Conservation (phyloP, 2,797 vertebrate genomes). For the Mus spretus region DNA sequence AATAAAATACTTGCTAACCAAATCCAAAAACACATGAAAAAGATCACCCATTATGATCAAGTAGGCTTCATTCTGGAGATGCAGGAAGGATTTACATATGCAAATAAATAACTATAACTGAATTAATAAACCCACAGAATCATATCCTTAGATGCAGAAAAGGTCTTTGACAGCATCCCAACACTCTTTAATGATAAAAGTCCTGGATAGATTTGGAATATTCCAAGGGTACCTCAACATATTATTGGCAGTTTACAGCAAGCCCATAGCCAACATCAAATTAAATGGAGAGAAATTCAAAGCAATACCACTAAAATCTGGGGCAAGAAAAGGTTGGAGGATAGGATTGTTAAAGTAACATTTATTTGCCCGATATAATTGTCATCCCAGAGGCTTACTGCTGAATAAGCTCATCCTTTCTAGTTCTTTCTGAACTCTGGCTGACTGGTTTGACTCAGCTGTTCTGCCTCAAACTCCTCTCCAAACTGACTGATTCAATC, state of each 20-base stretch:
- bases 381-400: no score
- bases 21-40: neutral
- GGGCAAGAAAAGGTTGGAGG: neutral
- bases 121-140: neutral
- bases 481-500: no score
- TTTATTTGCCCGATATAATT: no score
- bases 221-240: neutral
- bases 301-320: neutral
- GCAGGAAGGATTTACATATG: neutral
- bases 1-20: conserved; percentile 46
- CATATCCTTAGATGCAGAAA: neutral
- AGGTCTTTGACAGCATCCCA: neutral
- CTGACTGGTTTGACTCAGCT: no score
- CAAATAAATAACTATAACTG: no score
- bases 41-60: neutral
- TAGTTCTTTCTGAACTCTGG: no score
- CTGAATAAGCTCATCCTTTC: no score
- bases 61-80: neutral
- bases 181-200: neutral
- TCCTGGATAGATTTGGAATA: neutral
- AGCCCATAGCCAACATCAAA: neutral
- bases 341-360: neutral
- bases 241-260: neutral
- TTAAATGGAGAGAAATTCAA: neutral
- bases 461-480: no score